Percentiles rank a stretch among this genome's conserved stretches.
Conservation (phyloP, 1,140 invertebrate species). For the Ridgeia piscesae region DNA sequence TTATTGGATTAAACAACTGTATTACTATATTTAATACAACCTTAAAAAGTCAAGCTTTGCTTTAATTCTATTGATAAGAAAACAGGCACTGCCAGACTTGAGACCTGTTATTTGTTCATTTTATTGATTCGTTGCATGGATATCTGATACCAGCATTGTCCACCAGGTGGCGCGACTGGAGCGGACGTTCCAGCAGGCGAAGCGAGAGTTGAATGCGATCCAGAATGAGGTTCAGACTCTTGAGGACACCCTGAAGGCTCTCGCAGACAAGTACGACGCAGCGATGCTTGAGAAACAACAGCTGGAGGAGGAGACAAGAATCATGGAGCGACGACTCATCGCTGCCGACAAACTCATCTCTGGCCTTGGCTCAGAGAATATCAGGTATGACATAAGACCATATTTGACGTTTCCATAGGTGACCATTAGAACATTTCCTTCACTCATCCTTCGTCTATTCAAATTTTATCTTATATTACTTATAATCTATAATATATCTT, state of each 20-base stretch:
- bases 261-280: slow-evolving; percentile 75
- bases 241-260: slow-evolving; percentile 68
- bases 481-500: too few species aligned
- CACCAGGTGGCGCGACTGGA: slow-evolving; percentile 71
- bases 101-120: too few species aligned
- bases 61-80: too few species aligned
- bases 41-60: too few species aligned
- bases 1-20: too few species aligned
- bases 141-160: neutral
- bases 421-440: too few species aligned
- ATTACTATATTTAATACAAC: too few species aligned
- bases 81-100: too few species aligned
- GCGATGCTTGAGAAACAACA: slow-evolving; percentile 73
- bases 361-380: slow-evolving; percentile 78
- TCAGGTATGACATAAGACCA: slow-evolving; percentile 54
- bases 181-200: slow-evolving; percentile 57
- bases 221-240: slow-evolving; percentile 74
- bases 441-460: too few species aligned
- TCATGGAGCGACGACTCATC: slow-evolving; percentile 76
- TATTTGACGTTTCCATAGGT: too few species aligned
- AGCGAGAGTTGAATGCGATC: slow-evolving; percentile 73
- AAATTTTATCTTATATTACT: too few species aligned
- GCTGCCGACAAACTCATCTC: slow-evolving; percentile 83
- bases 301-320: slow-evolving; percentile 80
- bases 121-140: too few species aligned